These are phyloP conservation scores for Macrotis lagotis DNA, from an alignment of 2,113 vertebrate genomes.

Conservation along the genomic window DNA sequence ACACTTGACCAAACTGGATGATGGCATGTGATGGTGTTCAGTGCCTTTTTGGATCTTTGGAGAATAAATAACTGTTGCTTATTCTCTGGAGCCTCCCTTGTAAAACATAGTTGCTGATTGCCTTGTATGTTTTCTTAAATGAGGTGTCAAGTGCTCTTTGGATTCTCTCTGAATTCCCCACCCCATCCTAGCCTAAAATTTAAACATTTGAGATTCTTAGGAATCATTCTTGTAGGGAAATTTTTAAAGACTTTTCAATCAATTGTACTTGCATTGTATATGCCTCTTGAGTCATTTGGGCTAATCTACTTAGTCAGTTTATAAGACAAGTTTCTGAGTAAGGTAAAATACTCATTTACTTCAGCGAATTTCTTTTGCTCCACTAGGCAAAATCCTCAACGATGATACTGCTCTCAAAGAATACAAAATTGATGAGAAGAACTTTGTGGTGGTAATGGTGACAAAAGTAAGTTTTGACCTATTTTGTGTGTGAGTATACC, in stretches of 20 bases:
- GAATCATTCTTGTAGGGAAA: background rate
- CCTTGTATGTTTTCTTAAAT: background rate
- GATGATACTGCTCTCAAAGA: constrained; percentile 96
- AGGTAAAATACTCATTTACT: constrained; percentile 13
- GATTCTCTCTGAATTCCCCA: background rate
- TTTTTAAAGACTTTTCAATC: constrained; percentile 7
- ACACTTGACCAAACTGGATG: background rate
- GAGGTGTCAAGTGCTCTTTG: background rate
- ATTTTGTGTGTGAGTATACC: constrained; percentile 35
- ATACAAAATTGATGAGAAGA: constrained; percentile 98
- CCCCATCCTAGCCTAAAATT: background rate
- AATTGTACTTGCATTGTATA: background rate
- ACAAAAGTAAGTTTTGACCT: constrained; percentile 90
- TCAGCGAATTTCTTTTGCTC: constrained; percentile 64
- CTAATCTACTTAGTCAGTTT: background rate
- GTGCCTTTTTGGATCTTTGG: background rate
- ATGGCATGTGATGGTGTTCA: background rate
- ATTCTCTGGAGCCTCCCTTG: background rate
- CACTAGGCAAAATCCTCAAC: constrained; percentile 94
- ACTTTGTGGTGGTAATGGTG: constrained; percentile 98
- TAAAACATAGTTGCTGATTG: too few relatives aligned
- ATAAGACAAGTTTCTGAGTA: constrained; percentile 23
- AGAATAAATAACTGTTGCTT: background rate
- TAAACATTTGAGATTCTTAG: background rate
- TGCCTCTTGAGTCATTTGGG: constrained; percentile 42